These are phyloP conservation scores for Neogale vison DNA, from an alignment of 2,113 vertebrate genomes.

Conservation along the genomic window DNA sequence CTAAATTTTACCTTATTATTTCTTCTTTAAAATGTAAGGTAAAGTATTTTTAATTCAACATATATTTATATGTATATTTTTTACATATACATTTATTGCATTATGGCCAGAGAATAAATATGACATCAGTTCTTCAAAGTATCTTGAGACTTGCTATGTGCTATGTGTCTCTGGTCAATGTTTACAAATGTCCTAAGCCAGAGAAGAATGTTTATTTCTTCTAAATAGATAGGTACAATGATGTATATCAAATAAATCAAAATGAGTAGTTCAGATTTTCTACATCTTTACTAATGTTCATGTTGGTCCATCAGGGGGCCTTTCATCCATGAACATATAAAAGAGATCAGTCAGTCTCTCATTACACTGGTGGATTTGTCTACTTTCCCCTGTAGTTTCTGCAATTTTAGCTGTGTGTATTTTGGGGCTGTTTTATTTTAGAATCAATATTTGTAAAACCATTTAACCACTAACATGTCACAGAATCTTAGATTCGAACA, in stretches of 20 bases:
- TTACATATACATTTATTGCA: background rate
- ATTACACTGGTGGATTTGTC: background rate
- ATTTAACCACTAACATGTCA: background rate
- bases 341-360: background rate
- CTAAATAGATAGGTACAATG: background rate
- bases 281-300: background rate
- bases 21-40: background rate
- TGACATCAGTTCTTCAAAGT: background rate
- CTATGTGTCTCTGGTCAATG: background rate
- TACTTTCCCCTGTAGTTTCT: background rate
- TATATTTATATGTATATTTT: background rate
- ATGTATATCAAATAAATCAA: background rate
- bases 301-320: background rate
- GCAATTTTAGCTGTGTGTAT: background rate
- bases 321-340: background rate
- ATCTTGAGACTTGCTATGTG: background rate
- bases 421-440: background rate
- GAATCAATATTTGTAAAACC: background rate
- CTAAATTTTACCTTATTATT: background rate
- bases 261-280: background rate
- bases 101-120: background rate
- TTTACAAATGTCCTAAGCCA: background rate
- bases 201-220: background rate
- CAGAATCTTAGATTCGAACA: background rate
- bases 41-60: background rate